phyloP scores from a whole-genome alignment of 2,888 invertebrate species.

The Stratiomys singularior region DNA sequence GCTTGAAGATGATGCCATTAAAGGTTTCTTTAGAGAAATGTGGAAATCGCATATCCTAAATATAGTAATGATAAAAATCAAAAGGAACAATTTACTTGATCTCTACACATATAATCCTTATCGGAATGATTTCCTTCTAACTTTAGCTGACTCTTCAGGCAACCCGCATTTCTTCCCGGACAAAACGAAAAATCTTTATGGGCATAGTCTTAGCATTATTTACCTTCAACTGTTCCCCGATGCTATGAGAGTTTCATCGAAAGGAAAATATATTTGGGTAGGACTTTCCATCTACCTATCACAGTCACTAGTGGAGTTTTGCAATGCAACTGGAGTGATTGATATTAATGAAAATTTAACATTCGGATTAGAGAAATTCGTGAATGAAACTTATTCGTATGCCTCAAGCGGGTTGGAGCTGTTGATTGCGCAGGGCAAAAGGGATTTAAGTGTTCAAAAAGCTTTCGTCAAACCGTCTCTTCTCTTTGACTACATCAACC shows the following conservation, averaged over 20 bases:
- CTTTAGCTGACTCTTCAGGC: too few relatives aligned
- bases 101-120: slow-evolving; percentile 22
- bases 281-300: not conserved
- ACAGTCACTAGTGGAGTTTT: not conserved
- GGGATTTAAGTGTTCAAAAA: not conserved
- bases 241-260: not conserved
- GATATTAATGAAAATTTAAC: not conserved
- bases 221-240: slow-evolving; percentile 6
- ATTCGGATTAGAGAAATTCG: slow-evolving; percentile 27
- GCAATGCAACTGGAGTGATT: not conserved
- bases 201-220: not conserved
- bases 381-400: slow-evolving; percentile 15
- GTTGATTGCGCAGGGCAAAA: not conserved
- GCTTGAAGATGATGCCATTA: not conserved
- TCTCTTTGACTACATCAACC: slow-evolving; percentile 22
- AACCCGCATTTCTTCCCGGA: slow-evolving; percentile 18
- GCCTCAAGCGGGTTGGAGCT: not conserved
- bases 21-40: not conserved
- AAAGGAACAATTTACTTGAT: too few relatives aligned
- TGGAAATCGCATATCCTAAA: not conserved
- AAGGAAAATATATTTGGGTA: slow-evolving; percentile 6
- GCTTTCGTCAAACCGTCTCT: not conserved
- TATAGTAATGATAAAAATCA: not conserved
- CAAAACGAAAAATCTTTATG: slow-evolving; percentile 23
- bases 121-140: not conserved